phyloP scores from a whole-genome alignment of 2,797 vertebrate genomes.

The Ateles fusciceps region DNA sequence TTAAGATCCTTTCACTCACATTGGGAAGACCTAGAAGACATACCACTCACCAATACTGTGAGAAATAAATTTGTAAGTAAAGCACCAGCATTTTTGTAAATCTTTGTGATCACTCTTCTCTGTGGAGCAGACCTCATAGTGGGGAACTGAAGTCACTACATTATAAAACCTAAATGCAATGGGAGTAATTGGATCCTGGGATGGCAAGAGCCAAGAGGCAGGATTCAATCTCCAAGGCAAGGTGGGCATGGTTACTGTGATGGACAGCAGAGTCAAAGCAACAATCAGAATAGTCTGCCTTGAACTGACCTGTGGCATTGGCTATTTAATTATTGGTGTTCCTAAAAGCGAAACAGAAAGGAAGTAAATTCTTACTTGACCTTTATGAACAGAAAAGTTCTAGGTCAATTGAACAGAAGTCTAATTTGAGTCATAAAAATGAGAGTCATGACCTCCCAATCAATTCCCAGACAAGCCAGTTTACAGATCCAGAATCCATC shows the following conservation, averaged over 20 bases:
- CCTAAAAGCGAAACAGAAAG: not conserved
- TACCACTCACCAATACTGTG: not conserved
- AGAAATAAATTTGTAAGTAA: not conserved
- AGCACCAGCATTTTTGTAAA: not conserved
- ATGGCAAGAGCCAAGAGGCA: not conserved
- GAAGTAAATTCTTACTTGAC: not conserved
- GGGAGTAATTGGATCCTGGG: not conserved
- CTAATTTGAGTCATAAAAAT: not conserved
- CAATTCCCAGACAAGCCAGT: not conserved
- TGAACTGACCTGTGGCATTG: not conserved
- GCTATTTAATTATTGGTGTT: not conserved
- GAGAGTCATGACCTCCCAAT: not conserved
- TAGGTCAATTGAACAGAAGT: not conserved
- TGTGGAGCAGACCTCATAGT: not conserved
- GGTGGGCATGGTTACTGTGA: not conserved
- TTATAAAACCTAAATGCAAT: not conserved
- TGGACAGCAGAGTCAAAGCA: not conserved
- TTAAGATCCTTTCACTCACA: not conserved
- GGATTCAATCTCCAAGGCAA: not conserved
- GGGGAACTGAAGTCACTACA: not conserved
- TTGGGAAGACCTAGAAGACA: not conserved
- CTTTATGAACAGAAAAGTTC: not conserved
- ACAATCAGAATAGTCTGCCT: not conserved
- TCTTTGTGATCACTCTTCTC: not conserved
- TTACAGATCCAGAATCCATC: not conserved